Percentiles rank a stretch among this genome's conserved stretches.
These are phyloP conservation scores for Trinectes maculatus DNA, from an alignment of 2,113 vertebrate species.

Conservation along the genomic window DNA sequence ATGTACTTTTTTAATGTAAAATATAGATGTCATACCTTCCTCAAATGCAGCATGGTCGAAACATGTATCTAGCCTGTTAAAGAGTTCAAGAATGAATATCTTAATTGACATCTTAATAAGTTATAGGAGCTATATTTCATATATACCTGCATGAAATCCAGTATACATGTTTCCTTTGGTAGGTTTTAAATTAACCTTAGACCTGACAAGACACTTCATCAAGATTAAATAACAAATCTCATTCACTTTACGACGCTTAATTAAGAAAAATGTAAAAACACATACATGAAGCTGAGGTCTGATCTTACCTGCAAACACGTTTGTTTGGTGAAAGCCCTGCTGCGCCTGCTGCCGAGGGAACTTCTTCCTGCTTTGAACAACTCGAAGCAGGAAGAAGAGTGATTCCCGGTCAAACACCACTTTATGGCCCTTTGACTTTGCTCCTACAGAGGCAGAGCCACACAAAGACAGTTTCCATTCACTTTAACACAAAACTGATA, in stretches of 20 bases:
- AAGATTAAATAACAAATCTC: too few species aligned
- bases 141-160: too few species aligned
- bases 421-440: conserved; percentile 85
- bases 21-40: conserved; percentile 71
- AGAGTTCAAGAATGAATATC: too few species aligned
- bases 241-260: too few species aligned
- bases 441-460: conserved; percentile 60
- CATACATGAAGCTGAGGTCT: background rate
- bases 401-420: conserved; percentile 29
- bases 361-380: conserved; percentile 19
- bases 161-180: too few species aligned
- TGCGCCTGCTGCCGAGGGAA: conserved; percentile 5
- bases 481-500: background rate
- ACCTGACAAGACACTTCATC: too few species aligned
- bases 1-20: background rate
- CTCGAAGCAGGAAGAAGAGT: conserved; percentile 57
- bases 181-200: too few species aligned
- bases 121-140: too few species aligned
- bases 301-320: conserved; percentile 55
- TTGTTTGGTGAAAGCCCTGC: background rate
- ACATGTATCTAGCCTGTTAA: conserved; percentile 37
- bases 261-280: too few species aligned
- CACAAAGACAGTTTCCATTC: background rate
- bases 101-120: too few species aligned
- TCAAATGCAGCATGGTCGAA: conserved; percentile 76